A percentile compares a stretch with the other conserved stretches of the same genome.
phyloP scores from a whole-genome alignment of 2,888 invertebrate genomes.

The Epiblema foenella region DNA sequence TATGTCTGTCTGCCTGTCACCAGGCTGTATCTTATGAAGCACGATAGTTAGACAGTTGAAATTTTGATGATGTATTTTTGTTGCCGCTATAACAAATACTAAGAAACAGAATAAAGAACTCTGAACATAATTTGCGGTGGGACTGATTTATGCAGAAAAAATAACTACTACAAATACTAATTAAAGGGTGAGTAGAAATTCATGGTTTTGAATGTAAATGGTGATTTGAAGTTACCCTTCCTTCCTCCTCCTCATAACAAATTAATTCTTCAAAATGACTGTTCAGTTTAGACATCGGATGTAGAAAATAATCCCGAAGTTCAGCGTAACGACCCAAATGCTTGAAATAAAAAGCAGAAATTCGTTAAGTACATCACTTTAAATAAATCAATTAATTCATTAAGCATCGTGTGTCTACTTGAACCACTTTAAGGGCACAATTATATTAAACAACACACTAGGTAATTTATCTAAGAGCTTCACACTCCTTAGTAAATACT shows the following conservation, averaged over 20 bases:
- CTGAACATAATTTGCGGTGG: too few species aligned
- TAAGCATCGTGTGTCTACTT: too few species aligned
- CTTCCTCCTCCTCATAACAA: slow-evolving; percentile 63
- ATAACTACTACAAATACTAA: background rate
- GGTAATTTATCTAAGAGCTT: background rate
- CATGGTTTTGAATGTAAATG: background rate
- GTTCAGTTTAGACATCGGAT: slow-evolving; percentile 66
- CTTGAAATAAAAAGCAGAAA: slow-evolving; percentile 51
- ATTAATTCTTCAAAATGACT: slow-evolving; percentile 76
- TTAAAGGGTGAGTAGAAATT: background rate
- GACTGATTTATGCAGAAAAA: background rate
- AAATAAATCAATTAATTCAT: too few species aligned
- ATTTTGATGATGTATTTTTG: too few species aligned
- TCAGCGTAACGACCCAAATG: slow-evolving; percentile 75
- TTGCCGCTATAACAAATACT: too few species aligned
- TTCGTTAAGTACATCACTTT: background rate
- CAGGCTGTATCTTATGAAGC: too few species aligned
- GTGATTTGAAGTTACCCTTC: slow-evolving; percentile 59
- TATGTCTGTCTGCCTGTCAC: too few species aligned
- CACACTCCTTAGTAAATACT: background rate
- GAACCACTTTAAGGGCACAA: too few species aligned
- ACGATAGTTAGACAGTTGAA: too few species aligned
- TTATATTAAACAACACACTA: too few species aligned
- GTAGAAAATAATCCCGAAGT: slow-evolving; percentile 66
- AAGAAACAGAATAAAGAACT: too few species aligned